Percentiles rank a stretch among this genome's conserved stretches.
Conservation (phyloP, 64 coral and sea anemone species). For the Stylophora pistillata region DNA sequence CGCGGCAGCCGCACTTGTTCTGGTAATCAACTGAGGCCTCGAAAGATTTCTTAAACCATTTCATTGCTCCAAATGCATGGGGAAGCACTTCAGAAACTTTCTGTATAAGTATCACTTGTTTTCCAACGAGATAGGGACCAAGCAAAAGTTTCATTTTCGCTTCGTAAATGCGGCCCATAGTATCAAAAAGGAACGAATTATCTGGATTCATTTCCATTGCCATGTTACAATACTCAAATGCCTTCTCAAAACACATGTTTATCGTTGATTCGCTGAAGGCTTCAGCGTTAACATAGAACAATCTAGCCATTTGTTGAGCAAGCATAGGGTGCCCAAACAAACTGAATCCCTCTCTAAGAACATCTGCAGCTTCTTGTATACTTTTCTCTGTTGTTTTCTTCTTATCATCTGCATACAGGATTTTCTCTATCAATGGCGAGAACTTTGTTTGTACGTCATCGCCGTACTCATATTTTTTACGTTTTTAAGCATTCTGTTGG, state of each 20-base stretch:
- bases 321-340: constrained; percentile 54
- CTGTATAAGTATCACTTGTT: background rate
- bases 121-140: background rate
- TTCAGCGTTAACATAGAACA: constrained; percentile 53
- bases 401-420: constrained; percentile 9
- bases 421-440: constrained; percentile 63
- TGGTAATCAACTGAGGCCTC: constrained; percentile 10
- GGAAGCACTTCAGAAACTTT: background rate
- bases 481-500: constrained; percentile 41
- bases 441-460: constrained; percentile 57
- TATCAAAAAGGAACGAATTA: constrained; percentile 55
- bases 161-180: constrained; percentile 63
- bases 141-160: constrained; percentile 41
- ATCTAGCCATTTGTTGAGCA: constrained; percentile 68
- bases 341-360: constrained; percentile 29
- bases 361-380: constrained; percentile 41
- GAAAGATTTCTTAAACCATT: constrained; percentile 50
- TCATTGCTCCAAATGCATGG: background rate
- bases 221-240: constrained; percentile 2
- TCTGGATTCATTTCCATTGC: constrained; percentile 35
- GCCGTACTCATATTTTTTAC: constrained; percentile 62
- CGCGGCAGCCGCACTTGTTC: constrained; percentile 21
- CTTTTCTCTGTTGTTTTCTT: constrained; percentile 25
- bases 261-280: background rate
- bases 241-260: constrained; percentile 36